Base-by-base conservation (phyloP, 1,140 invertebrate species). In the Meloidogyne exigua region DNA sequence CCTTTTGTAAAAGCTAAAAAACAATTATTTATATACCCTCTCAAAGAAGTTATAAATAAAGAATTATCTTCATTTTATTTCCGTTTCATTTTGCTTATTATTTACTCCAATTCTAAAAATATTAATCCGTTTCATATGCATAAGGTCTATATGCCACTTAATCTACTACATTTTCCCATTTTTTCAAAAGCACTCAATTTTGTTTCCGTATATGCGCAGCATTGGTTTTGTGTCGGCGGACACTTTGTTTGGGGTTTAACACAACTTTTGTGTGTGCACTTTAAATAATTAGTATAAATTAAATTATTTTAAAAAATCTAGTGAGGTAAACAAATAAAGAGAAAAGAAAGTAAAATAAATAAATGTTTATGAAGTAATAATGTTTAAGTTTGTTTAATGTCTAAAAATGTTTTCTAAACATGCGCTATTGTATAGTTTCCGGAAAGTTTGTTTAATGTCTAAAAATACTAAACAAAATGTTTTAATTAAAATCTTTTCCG, bases 241-340 rank as follows among this genome's bases (percentile, higher is more conserved):
- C 49, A n/a, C 18, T n/a, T 57, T 57, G 2, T 49, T 49, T 49
- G 49, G 49, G 49, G 18, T 44, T 44, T 44, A 44, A 44, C 42
- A 2, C 15, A 15, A n/a, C n/a, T n/a, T n/a, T 44, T 44, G 1
- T 15, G 15, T 49, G 49, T 57, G 49, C 49, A 57, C 49, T 57
- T 57, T 57, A 57, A 57, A 57, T 57, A 57, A 57, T 57, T 57
- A 57, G 49, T 57, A 9, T 57, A n/a, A 57, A 57, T 57, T 57
- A 57, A 44, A 44, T 44, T 44, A 13, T 44, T 44, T 44, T 3
- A 7, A 32, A 32, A 32, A 32, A 2, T 32, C 28, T 32, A 32
- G 28, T 32, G 28, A 32, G 28, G 28, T 32, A 32, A n/a, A 57
- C 18, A 57, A n/a, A 4, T 57, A n/a, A 57, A n/a, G 5, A 12